Percentiles rank a stretch among this genome's conserved stretches.
Evolutionary conservation across 1,140 invertebrate species (phyloP).

Genomic region (Laupala kohalensis): DNA sequence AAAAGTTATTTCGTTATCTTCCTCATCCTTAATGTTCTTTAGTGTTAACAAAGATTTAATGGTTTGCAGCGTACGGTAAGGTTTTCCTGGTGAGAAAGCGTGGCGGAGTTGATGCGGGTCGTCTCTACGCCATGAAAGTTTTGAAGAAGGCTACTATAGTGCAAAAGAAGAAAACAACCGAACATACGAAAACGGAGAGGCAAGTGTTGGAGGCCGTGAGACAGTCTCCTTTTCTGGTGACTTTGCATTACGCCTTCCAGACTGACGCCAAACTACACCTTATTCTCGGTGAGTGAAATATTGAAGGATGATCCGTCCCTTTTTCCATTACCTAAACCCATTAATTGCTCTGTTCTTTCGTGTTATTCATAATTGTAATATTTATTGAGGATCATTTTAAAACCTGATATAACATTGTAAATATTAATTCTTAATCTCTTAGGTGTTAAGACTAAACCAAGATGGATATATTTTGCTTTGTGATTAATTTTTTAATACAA

Average conservation of each 20-base stretch:
- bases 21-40: too few relatives aligned
- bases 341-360: not conserved
- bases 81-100: conserved; percentile 82
- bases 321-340: not conserved
- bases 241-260: conserved; percentile 89
- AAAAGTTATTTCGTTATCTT: not conserved
- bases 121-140: conserved; percentile 90
- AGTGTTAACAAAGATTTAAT: too few relatives aligned
- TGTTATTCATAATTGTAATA: too few relatives aligned
- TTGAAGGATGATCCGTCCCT: not conserved
- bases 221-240: conserved; percentile 81
- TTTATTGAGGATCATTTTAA: too few relatives aligned
- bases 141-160: conserved; percentile 81
- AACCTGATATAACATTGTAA: too few relatives aligned
- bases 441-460: too few relatives aligned
- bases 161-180: conserved; percentile 84
- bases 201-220: conserved; percentile 77
- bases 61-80: conserved; percentile 86
- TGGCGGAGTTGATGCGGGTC: conserved; percentile 60
- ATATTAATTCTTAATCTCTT: too few relatives aligned
- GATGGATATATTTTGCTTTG: too few relatives aligned
- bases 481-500: too few relatives aligned
- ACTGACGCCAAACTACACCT: conserved; percentile 83
- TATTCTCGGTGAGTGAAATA: conserved; percentile 62
- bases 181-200: conserved; percentile 84